Percentiles rank a stretch among this genome's conserved stretches.
phyloP scores from a whole-genome alignment of 2,888 invertebrate species.

The Ypsolopha scabrella region DNA sequence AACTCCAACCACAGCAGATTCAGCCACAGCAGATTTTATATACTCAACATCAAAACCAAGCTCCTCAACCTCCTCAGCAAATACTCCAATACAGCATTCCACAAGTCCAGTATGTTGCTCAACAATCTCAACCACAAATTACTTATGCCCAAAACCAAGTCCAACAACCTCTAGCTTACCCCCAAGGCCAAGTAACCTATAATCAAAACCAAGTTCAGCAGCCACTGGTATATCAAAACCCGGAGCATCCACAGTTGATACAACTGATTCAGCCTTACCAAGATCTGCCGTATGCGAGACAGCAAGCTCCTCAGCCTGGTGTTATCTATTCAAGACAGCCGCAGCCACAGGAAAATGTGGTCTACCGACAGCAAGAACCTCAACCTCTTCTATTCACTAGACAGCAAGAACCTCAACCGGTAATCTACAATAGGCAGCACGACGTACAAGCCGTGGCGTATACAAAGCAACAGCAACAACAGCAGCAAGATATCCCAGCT shows the following conservation, averaged over 20 bases:
- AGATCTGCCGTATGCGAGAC: neutral
- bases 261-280: neutral
- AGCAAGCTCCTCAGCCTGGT: neutral
- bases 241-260: neutral
- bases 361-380: neutral
- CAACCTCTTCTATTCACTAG: neutral
- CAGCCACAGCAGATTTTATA: neutral
- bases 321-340: slow-evolving; percentile 1
- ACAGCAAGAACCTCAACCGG: slow-evolving; percentile 9
- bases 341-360: too few species aligned
- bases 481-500: slow-evolving; percentile 3
- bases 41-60: neutral
- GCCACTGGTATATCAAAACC: neutral
- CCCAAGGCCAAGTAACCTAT: neutral
- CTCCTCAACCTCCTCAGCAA: neutral
- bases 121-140: neutral
- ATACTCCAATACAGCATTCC: neutral
- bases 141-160: neutral
- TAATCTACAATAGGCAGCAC: neutral
- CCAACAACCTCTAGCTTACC: neutral
- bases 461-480: slow-evolving; percentile 9
- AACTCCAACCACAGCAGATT: slow-evolving; percentile 1
- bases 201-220: slow-evolving; percentile 3
- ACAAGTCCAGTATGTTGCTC: neutral
- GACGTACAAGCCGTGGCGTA: neutral